Evolutionary conservation across 2,113 vertebrate genomes (phyloP).

Genomic region (Albula goreensis): DNA sequence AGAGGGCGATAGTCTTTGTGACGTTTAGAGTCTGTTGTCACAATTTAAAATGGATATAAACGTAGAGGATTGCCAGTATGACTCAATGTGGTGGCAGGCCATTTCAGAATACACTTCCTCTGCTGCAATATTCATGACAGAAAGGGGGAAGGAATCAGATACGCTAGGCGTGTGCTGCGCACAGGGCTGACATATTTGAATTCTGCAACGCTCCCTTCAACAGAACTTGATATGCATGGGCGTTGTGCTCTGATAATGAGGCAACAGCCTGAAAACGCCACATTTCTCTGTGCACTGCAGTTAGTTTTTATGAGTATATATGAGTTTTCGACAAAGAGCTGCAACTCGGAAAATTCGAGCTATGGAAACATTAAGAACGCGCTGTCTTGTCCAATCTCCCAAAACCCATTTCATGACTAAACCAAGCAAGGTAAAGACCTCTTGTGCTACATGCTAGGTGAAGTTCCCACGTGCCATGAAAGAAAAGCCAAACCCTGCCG

Average conservation of each 20-base stretch:
- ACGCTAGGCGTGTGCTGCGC: constrained; percentile 40
- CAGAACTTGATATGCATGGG: constrained; percentile 38
- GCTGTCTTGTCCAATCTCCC: constrained; percentile 6
- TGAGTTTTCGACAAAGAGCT: constrained; percentile 28
- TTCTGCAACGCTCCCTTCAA: constrained; percentile 40
- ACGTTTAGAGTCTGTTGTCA: constrained; percentile 26
- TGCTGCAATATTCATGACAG: constrained; percentile 52
- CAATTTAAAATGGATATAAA: constrained; percentile 39
- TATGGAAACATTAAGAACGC: not conserved
- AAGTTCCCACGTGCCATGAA: constrained; percentile 5
- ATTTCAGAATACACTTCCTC: constrained; percentile 5
- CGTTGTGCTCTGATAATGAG: constrained; percentile 21
- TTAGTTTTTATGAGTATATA: constrained; percentile 25
- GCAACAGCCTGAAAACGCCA: constrained; percentile 25
- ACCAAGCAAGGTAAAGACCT: not conserved
- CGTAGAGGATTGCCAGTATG: constrained; percentile 19
- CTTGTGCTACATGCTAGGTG: not conserved
- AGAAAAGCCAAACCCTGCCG: not conserved
- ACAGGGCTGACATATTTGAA: constrained; percentile 49
- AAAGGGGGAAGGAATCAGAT: constrained; percentile 40
- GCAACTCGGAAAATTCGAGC: constrained; percentile 36
- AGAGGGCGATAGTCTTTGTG: constrained; percentile 1
- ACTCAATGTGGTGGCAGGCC: not conserved
- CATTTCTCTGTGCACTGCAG: constrained; percentile 23
- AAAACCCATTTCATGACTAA: not conserved